Conservation (phyloP, 2,888 invertebrate genomes). For the Drosophila mimica region DNA sequence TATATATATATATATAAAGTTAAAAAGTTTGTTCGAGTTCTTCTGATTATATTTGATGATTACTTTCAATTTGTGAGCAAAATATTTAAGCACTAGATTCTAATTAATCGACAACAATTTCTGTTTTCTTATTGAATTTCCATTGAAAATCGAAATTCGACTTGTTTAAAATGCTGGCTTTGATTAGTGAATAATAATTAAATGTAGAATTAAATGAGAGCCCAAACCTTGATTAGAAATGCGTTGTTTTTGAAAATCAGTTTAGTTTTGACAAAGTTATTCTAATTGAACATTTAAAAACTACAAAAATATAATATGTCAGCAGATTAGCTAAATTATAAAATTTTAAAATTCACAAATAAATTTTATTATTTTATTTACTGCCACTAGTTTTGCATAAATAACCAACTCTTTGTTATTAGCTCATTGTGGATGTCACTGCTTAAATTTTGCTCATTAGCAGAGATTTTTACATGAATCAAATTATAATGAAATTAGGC, state of each 20-base stretch:
- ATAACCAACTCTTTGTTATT: background rate
- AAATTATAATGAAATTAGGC: background rate
- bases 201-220: background rate
- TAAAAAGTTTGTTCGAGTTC: background rate
- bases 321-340: background rate
- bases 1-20: background rate
- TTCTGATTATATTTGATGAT: background rate
- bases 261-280: background rate
- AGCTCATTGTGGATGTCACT: background rate
- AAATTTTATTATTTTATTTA: background rate
- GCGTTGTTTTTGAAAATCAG: background rate
- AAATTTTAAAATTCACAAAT: background rate
- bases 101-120: background rate
- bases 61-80: background rate
- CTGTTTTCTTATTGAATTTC: background rate
- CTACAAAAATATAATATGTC: background rate
- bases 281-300: background rate
- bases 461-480: background rate
- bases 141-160: background rate
- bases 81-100: background rate
- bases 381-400: background rate
- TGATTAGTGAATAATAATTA: background rate
- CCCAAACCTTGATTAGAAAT: background rate
- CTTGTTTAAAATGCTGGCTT: background rate
- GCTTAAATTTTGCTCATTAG: background rate